Evolutionary conservation across 2,888 invertebrate species (phyloP), one percentile per base, ranked within the genome.

Genomic region (Drosophila siamana): DNA sequence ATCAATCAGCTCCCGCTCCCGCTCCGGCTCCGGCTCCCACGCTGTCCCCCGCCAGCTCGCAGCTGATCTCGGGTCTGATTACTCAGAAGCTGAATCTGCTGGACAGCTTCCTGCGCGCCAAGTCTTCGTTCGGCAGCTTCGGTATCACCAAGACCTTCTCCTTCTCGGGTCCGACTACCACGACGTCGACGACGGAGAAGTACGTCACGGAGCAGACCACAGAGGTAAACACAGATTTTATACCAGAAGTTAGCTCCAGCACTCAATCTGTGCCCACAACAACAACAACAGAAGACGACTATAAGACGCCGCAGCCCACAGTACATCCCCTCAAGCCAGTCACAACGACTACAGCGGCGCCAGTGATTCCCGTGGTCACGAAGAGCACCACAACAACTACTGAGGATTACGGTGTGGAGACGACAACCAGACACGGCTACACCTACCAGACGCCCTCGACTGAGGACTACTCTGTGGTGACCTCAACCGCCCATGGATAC

Each of bases 141-240:
- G 88, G 88, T 5, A 56, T 83, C 26, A 71, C 28, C 4, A 83
- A 83, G 15, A 55, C 52, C 0, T 40, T 76, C 4, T 22, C 63
- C 11, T 74, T 80, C 33, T 54, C 61, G 9, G 61, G 75, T 2
- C 22, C 46, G 0, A 9, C 33, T 0, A 36, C 63, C 3, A 54
- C 74, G 9, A 54, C 83, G 6, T 74, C 78, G 9, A 65, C 85
- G 0, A 88, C 88, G 0, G 66, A 70, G 54, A 57, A 16, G 24
- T 64, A 86, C 2, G 52, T 55, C 4, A 74, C 74, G 0, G 38
- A 54, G 36, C 38, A 56, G 8, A 86, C 83, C 28, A 82, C 86
- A 46, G 83, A 83, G 88, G 83, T 83, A 83, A 88, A 80, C 86
- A 88, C 83, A 65, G 84, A 88, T 66, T 83, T 48, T 69, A 72